Percentiles rank a stretch among this genome's conserved stretches.
These are phyloP conservation scores for Collichthys lucidus DNA, from an alignment of 2,113 vertebrate genomes.

Conservation along the genomic window DNA sequence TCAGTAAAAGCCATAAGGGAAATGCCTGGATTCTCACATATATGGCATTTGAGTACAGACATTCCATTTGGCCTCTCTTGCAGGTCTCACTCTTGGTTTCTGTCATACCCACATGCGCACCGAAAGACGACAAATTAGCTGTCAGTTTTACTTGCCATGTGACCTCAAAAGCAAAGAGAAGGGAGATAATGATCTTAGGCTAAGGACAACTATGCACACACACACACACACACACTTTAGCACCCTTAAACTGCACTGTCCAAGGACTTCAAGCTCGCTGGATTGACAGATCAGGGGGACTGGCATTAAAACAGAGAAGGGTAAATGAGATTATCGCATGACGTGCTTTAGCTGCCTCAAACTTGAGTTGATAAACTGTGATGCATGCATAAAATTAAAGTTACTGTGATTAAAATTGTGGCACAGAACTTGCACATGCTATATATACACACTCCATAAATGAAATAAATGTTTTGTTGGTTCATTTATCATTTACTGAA, in stretches of 20 bases:
- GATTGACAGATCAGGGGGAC: conserved; percentile 67
- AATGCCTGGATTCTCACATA: conserved; percentile 3
- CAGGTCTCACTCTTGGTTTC: conserved; percentile 50
- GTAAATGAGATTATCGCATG: conserved; percentile 70
- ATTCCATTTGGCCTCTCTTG: conserved; percentile 1
- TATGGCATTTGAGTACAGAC: background rate
- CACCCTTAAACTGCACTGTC: conserved; percentile 48
- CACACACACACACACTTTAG: conserved; percentile 3
- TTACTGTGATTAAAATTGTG: conserved; percentile 68
- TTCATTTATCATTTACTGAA: conserved; percentile 73
- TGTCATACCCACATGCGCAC: conserved; percentile 17
- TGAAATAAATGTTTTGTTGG: conserved; percentile 69
- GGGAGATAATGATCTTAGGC: conserved; percentile 75
- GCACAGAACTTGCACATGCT: conserved; percentile 46
- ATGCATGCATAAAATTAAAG: conserved; percentile 64
- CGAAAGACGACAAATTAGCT: conserved; percentile 69
- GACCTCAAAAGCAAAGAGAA: conserved; percentile 72
- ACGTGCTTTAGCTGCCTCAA: conserved; percentile 54
- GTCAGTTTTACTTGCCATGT: conserved; percentile 65
- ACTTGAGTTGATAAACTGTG: conserved; percentile 68
- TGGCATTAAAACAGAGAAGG: conserved; percentile 57
- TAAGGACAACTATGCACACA: conserved; percentile 59
- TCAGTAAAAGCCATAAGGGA: background rate
- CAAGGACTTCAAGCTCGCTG: conserved; percentile 58
- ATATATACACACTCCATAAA: conserved; percentile 46